phyloP scores from a whole-genome alignment of 1,140 invertebrate genomes.

The Oryzaephilus surinamensis region DNA sequence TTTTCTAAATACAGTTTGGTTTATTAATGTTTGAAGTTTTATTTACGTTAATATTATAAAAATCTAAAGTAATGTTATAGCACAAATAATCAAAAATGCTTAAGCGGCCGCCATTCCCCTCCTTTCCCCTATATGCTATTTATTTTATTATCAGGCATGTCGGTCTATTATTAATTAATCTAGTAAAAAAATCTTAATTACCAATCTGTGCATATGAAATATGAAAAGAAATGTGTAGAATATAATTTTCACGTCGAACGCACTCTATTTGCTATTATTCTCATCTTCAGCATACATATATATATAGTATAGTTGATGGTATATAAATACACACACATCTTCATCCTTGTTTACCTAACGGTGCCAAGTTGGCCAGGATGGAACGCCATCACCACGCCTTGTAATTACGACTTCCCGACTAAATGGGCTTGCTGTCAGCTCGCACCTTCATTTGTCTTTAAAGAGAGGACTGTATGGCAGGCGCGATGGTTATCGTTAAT shows the following conservation, averaged over 20 bases:
- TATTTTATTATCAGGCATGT: slow-evolving; percentile 5
- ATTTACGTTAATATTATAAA: no score
- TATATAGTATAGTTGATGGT: no score
- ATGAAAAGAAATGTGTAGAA: slow-evolving; percentile 4
- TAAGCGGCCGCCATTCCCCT: no score
- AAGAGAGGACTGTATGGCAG: slow-evolving; percentile 24
- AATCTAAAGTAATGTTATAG: no score
- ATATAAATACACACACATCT: no score
- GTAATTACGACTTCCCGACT: slow-evolving; percentile 36
- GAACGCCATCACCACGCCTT: slow-evolving; percentile 31
- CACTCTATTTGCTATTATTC: no score
- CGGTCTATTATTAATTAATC: slow-evolving; percentile 10
- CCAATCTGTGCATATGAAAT: slow-evolving; percentile 9
- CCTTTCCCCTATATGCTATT: slow-evolving; percentile 3
- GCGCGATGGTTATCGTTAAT: slow-evolving; percentile 32
- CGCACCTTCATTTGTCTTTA: slow-evolving; percentile 35
- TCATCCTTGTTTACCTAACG: slow-evolving; percentile 24
- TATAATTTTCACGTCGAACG: no score
- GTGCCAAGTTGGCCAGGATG: slow-evolving; percentile 18
- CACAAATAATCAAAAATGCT: no score
- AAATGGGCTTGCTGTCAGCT: slow-evolving; percentile 35
- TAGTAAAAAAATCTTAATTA: slow-evolving; percentile 11
- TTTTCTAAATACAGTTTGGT: no score
- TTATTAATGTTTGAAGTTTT: no score
- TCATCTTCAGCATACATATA: no score